phyloP scores from a whole-genome alignment of 1,140 invertebrate species.

The Drepana arcuata region DNA sequence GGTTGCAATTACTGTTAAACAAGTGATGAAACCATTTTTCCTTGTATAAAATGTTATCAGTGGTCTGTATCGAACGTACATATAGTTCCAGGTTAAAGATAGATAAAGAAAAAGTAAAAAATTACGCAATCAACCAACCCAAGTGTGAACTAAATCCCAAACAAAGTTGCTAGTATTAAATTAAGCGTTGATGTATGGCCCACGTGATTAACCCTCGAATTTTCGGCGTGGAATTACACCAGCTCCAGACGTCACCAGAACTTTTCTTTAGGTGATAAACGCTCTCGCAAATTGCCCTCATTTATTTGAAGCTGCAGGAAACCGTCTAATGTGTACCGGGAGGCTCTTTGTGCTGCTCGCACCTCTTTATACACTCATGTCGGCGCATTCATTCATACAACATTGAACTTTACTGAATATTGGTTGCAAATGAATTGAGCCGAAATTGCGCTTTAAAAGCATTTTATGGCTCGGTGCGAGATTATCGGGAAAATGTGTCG shows the following conservation, averaged over 20 bases:
- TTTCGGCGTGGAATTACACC: slow-evolving; percentile 38
- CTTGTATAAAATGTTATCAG: not conserved
- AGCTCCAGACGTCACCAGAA: slow-evolving; percentile 43
- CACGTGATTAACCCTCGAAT: slow-evolving; percentile 44
- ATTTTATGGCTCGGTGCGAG: slow-evolving; percentile 21
- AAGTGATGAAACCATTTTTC: not conserved
- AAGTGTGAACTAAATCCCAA: slow-evolving; percentile 17
- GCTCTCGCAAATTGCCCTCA: slow-evolving; percentile 51
- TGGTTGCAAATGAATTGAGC: slow-evolving; percentile 28
- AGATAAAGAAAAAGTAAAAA: not conserved
- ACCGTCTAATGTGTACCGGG: slow-evolving; percentile 34
- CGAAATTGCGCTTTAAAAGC: slow-evolving; percentile 23
- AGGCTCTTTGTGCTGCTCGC: slow-evolving; percentile 20
- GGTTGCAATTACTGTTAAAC: not conserved
- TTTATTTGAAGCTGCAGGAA: slow-evolving; percentile 41
- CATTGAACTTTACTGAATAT: slow-evolving; percentile 19
- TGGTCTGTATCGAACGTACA: no score
- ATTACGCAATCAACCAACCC: not conserved
- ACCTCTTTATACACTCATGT: slow-evolving; percentile 20
- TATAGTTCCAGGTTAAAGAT: not conserved
- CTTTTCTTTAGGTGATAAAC: slow-evolving; percentile 63
- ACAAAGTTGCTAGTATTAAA: slow-evolving; percentile 38
- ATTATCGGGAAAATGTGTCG: slow-evolving; percentile 16
- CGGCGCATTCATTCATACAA: slow-evolving; percentile 21
- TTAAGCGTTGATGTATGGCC: slow-evolving; percentile 43